Evolutionary conservation across 2,797 vertebrate species (phyloP).

Genomic region (Clamator glandarius): DNA sequence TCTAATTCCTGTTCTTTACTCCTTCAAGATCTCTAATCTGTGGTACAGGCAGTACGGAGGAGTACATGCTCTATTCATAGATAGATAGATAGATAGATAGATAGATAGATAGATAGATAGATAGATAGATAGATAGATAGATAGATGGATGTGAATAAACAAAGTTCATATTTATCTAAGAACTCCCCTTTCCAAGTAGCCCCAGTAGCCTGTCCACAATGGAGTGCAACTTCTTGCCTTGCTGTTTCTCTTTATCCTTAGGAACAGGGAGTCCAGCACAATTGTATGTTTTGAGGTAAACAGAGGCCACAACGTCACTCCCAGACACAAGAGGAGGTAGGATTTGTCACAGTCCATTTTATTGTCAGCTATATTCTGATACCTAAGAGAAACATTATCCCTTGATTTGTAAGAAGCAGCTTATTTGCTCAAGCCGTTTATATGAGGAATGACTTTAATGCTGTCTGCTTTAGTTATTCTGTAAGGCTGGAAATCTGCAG

Average conservation of each 20-base stretch:
- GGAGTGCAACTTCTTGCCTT: background rate
- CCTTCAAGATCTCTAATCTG: background rate
- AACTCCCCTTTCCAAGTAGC: background rate
- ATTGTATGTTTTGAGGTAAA: background rate
- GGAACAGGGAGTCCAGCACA: background rate
- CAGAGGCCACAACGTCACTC: background rate
- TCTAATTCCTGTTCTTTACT: background rate
- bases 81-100: background rate
- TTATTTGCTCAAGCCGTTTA: conserved; percentile 21
- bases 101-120: background rate
- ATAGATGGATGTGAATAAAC: background rate
- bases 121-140: background rate
- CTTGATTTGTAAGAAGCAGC: conserved; percentile 1
- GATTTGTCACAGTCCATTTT: background rate
- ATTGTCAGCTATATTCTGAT: background rate
- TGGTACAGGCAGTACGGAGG: background rate
- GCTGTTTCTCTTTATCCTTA: background rate
- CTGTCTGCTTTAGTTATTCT: conserved; percentile 2
- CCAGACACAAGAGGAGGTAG: background rate
- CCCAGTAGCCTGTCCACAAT: background rate
- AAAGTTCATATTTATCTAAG: background rate
- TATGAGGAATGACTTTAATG: background rate
- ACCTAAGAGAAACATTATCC: background rate
- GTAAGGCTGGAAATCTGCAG: conserved; percentile 28
- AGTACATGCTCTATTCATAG: background rate